A percentile compares a stretch with the other conserved stretches of the same genome.
Conservation (phyloP, 1,140 invertebrate species). For the Elymnias hypermnestra region DNA sequence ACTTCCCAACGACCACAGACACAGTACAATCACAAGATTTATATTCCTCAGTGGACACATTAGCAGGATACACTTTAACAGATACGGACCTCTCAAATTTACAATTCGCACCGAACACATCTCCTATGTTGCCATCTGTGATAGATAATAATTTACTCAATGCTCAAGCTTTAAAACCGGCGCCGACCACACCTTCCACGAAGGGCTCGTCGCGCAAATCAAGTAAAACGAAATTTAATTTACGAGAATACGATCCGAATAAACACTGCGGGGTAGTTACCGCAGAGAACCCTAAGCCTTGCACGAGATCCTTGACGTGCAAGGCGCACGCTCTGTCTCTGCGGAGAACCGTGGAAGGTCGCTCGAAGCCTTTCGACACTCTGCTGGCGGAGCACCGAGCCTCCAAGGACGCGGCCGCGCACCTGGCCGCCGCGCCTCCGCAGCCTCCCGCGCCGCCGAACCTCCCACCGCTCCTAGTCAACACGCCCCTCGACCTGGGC, state of each 20-base stretch:
- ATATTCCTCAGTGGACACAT: slow-evolving; percentile 43
- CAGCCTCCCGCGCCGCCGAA: slow-evolving; percentile 23
- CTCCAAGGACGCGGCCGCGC: slow-evolving; percentile 61
- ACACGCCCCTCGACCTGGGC: no score
- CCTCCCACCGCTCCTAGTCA: slow-evolving; percentile 22
- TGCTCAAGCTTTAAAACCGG: slow-evolving; percentile 44
- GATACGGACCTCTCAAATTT: slow-evolving; percentile 51
- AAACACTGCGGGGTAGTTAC: slow-evolving; percentile 88
- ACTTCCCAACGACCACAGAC: slow-evolving; percentile 52
- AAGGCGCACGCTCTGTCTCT: slow-evolving; percentile 88
- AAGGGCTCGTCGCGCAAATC: slow-evolving; percentile 70
- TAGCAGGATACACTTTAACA: slow-evolving; percentile 46
- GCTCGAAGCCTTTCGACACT: slow-evolving; percentile 87
- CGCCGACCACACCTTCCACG: slow-evolving; percentile 40
- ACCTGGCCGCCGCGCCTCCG: no score
- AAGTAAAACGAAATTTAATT: slow-evolving; percentile 78
- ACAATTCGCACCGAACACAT: slow-evolving; percentile 49
- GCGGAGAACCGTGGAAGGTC: slow-evolving; percentile 83
- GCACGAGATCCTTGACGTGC: slow-evolving; percentile 89
- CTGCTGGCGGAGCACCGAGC: slow-evolving; percentile 86
- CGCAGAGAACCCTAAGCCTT: slow-evolving; percentile 82
- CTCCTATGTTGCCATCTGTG: slow-evolving; percentile 45
- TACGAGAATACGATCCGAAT: slow-evolving; percentile 87
- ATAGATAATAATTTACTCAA: slow-evolving; percentile 45
- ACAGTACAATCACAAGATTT: slow-evolving; percentile 46